phyloP scores from a whole-genome alignment of 2,888 invertebrate species.

The Mesochorus sp. region DNA sequence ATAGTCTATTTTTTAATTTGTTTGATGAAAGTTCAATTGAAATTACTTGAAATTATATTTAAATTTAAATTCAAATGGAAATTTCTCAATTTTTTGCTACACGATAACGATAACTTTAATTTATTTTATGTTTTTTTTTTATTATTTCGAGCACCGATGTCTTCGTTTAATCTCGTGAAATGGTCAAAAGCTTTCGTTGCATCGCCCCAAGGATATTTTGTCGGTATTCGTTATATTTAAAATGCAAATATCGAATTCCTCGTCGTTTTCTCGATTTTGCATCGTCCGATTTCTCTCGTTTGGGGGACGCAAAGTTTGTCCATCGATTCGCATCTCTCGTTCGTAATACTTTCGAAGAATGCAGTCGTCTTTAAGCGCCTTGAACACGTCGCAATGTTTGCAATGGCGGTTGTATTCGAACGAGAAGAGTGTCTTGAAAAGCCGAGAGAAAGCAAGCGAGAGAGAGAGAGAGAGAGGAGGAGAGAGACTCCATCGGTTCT shows the following conservation, averaged over 20 bases:
- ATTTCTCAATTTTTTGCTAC: background rate
- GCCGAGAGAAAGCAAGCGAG: background rate
- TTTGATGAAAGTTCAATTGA: no score
- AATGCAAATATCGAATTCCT: slow-evolving; percentile 69
- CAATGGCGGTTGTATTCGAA: background rate
- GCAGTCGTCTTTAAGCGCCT: slow-evolving; percentile 35
- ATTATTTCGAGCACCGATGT: background rate
- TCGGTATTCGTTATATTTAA: slow-evolving; percentile 67
- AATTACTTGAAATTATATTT: background rate
- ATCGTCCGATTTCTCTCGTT: slow-evolving; percentile 42
- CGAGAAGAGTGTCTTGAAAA: slow-evolving; percentile 34
- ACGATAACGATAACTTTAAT: background rate
- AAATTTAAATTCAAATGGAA: no score
- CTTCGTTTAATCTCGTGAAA: background rate
- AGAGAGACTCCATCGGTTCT: background rate
- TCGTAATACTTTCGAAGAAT: slow-evolving; percentile 38
- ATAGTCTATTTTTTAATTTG: no score
- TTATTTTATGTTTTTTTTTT: background rate
- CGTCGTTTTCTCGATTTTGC: slow-evolving; percentile 2
- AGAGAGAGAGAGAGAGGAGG: no score
- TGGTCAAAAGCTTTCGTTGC: background rate
- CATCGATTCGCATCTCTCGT: background rate
- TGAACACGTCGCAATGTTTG: slow-evolving; percentile 4
- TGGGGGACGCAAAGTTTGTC: background rate
- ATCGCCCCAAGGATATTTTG: background rate